Base-by-base conservation (phyloP, 2,797 vertebrate genomes). In the Sebastes itinus region DNA sequence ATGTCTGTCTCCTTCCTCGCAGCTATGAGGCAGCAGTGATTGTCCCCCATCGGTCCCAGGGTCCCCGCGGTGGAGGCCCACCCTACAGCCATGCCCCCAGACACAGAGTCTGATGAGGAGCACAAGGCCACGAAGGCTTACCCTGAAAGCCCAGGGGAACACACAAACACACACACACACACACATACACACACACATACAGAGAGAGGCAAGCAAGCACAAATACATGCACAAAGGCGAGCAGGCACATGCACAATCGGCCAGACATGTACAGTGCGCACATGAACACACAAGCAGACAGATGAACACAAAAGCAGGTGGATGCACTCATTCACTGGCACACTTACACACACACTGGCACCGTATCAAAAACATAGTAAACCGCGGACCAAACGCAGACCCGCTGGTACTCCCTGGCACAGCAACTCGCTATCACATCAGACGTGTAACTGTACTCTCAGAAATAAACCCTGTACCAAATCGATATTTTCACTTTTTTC, bases 51-150 rank as follows among this genome's bases (percentile, higher is more conserved):
- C 67, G 90, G 92, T 94, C 94, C 92, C 92, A 87, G 89, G 88
- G 93, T 93, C 94, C 94, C 94, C 54, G 49, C 6, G 83, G 93
- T 93, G 90, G 90, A 95, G 93, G 90, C 94, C 93, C 94, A 93
- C 93, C 95, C 94, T 93, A 89, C 87, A 96, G 95, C 91, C 88
- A 94, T 92, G 95, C 95, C 94, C 87, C 92, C 75, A 96, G 95
- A 95, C 84, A 94, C 90, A 67, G 80, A 94, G 90, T 92, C 89
- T 92, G 94, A 95, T 94, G 94, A 95, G 93, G 91, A 92, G 90
- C 89, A 89, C 92, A 86, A 89, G 88, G 93, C 88, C 86, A 80
- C 56, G 25, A 38, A 92, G 94, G 94, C 94, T 95, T 95, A 95
- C 91, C 90, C 94, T 80, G 67, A 92, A 91, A 92, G 86, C 95